phyloP scores from a whole-genome alignment of 2,888 invertebrate genomes.

The Sesia apiformis region DNA sequence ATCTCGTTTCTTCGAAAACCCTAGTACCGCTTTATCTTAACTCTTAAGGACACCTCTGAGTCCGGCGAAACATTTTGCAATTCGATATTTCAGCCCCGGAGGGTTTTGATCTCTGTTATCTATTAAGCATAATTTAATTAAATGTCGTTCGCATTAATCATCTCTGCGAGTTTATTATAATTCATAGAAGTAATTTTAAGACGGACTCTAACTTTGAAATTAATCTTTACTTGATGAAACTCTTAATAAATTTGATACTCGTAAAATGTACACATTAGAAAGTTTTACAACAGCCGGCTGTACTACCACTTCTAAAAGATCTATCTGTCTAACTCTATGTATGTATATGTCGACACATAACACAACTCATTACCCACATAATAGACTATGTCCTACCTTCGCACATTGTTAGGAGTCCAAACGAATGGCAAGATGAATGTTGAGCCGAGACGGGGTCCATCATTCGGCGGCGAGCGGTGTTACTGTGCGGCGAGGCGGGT shows the following conservation, averaged over 20 bases:
- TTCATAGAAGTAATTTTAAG: neutral
- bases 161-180: constrained; percentile 23
- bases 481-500: constrained; percentile 26
- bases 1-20: constrained; percentile 25
- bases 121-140: constrained; percentile 42
- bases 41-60: constrained; percentile 5
- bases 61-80: constrained; percentile 32
- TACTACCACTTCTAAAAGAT: constrained; percentile 12
- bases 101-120: constrained; percentile 36
- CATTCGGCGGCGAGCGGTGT: constrained; percentile 25
- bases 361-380: neutral
- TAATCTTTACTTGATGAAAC: too few species aligned
- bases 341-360: neutral
- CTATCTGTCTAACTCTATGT: too few species aligned
- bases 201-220: too few species aligned
- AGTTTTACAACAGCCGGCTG: too few species aligned
- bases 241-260: too few species aligned
- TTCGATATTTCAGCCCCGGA: constrained; percentile 34
- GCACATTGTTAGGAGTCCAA: constrained; percentile 7
- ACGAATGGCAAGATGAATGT: constrained; percentile 25
- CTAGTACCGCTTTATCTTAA: constrained; percentile 23
- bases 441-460: constrained; percentile 25
- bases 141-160: constrained; percentile 38
- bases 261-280: too few species aligned
- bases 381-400: neutral